These are phyloP conservation scores for Sorex araneus DNA, from an alignment of 2,113 vertebrate species.

Conservation along the genomic window DNA sequence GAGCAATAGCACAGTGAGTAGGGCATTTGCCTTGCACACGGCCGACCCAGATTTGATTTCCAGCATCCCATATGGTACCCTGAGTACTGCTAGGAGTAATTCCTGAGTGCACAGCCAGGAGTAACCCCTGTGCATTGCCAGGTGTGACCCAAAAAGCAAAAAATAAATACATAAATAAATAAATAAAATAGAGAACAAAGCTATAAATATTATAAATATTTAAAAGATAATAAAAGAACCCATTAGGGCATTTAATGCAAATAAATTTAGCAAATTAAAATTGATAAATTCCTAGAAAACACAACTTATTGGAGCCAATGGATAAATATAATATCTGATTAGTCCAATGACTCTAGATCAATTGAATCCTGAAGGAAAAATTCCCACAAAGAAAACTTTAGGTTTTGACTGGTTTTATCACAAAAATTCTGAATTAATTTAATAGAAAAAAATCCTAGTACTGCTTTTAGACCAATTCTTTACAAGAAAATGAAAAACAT, in stretches of 20 bases:
- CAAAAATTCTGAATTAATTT: conserved; percentile 49
- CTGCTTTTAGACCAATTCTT: neutral
- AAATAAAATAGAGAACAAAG: neutral
- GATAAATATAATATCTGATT: conserved; percentile 40
- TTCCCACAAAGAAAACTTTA: neutral
- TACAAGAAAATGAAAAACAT: neutral
- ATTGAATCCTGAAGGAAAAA: conserved; percentile 20
- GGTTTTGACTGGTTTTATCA: neutral
- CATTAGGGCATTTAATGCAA: neutral
- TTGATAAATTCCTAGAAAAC: neutral
- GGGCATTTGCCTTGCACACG: no score
- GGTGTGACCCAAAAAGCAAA: no score
- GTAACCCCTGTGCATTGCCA: no score
- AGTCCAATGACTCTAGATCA: neutral
- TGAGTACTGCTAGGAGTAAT: no score
- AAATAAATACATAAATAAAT: no score
- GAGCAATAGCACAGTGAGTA: no score
- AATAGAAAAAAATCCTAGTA: neutral
- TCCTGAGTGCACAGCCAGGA: neutral
- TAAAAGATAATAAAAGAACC: no score
- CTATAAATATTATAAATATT: neutral
- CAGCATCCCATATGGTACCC: no score
- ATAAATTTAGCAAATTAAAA: conserved; percentile 10
- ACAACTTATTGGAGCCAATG: neutral
- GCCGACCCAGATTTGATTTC: no score